phyloP scores from a whole-genome alignment of 2,888 invertebrate species.

The Vesta saturnalis region DNA sequence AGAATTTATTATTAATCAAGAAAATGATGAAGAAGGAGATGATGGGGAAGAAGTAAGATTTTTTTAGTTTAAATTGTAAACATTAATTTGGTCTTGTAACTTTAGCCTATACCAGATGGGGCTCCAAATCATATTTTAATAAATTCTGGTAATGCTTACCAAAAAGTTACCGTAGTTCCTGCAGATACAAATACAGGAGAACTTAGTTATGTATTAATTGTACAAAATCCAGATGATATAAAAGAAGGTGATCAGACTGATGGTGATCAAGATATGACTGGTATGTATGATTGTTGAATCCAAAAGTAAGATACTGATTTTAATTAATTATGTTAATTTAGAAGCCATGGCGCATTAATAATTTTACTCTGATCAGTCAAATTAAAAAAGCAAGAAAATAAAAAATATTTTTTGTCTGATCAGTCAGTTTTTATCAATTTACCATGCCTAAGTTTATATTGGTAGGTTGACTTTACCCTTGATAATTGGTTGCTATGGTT shows the following conservation, averaged over 20 bases:
- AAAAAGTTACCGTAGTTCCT: slow-evolving; percentile 86
- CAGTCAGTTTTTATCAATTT: too few relatives aligned
- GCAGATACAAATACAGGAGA: slow-evolving; percentile 80
- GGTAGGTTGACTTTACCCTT: too few relatives aligned
- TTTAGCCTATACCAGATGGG: slow-evolving; percentile 23
- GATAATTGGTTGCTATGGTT: too few relatives aligned
- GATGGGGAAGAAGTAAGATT: slow-evolving; percentile 50
- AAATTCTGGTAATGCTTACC: slow-evolving; percentile 73
- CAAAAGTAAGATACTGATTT: too few relatives aligned
- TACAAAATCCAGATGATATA: slow-evolving; percentile 70
- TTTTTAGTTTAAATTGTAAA: not conserved
- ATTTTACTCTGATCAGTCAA: too few relatives aligned
- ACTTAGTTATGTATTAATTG: slow-evolving; percentile 88
- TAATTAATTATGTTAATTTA: too few relatives aligned
- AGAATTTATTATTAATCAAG: slow-evolving; percentile 64
- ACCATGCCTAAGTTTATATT: too few relatives aligned
- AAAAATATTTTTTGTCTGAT: too few relatives aligned
- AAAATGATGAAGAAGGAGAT: slow-evolving; percentile 62
- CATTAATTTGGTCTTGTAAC: not conserved
- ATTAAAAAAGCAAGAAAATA: too few relatives aligned
- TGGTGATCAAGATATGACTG: slow-evolving; percentile 67
- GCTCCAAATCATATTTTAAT: slow-evolving; percentile 64
- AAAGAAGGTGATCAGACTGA: slow-evolving; percentile 64
- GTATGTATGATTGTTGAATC: slow-evolving; percentile 46
- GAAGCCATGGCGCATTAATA: too few relatives aligned